phyloP scores from a whole-genome alignment of 2,113 vertebrate genomes.

The Limnothrissa miodon region DNA sequence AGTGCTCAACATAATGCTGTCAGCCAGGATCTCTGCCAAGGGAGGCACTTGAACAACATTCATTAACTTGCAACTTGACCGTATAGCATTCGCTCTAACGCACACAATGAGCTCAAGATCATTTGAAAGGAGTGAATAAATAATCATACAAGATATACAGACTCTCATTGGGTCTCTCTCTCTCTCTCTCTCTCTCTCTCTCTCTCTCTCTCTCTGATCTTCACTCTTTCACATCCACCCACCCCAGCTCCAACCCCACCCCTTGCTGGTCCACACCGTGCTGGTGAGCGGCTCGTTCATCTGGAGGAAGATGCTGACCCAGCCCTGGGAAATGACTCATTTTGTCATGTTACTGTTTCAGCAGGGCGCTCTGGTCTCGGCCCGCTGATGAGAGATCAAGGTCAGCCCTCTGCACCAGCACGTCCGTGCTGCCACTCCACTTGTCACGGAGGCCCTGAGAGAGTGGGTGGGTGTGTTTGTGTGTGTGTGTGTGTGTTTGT shows the following conservation, averaged over 20 bases:
- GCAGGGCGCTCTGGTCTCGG: slow-evolving; percentile 37
- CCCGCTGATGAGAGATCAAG: slow-evolving; percentile 64
- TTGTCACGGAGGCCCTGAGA: slow-evolving; percentile 63
- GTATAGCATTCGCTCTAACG: neutral
- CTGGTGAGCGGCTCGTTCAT: slow-evolving; percentile 33
- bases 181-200: neutral
- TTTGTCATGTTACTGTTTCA: slow-evolving; percentile 63
- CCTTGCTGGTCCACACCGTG: slow-evolving; percentile 38
- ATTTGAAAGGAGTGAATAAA: neutral
- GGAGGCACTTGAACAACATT: neutral
- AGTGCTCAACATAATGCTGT: neutral
- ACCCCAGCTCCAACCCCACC: neutral
- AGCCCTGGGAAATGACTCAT: slow-evolving; percentile 62
- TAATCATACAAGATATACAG: neutral
- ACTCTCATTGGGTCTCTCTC: no score
- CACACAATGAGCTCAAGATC: neutral
- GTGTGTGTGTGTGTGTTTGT: no score
- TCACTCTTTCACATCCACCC: neutral
- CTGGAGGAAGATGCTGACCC: slow-evolving; percentile 64
- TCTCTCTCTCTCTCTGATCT: neutral
- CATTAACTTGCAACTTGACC: neutral
- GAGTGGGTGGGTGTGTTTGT: slow-evolving; percentile 24
- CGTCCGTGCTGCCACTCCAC: slow-evolving; percentile 61
- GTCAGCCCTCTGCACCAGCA: slow-evolving; percentile 67
- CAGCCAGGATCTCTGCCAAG: neutral